A percentile compares a stretch with the other conserved stretches of the same genome.
Conservation (phyloP, 1,140 invertebrate genomes). For the Drosophila truncata region DNA sequence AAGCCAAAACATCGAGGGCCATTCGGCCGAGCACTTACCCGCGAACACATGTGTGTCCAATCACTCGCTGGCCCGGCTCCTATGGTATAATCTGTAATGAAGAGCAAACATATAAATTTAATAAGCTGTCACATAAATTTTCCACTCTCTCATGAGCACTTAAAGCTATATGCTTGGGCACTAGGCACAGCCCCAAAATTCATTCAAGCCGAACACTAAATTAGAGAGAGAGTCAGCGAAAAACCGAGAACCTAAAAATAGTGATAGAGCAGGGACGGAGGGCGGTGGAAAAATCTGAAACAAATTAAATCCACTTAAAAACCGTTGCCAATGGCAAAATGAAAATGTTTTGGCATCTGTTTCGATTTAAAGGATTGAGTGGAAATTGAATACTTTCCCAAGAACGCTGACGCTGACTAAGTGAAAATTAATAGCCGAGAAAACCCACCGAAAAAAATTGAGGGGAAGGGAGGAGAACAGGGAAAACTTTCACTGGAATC, state of each 20-base stretch:
- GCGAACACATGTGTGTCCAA: conserved; percentile 66
- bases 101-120: conserved; percentile 79
- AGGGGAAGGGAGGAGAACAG: conserved; percentile 2
- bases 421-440: conserved; percentile 73
- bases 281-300: conserved; percentile 17
- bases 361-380: conserved; percentile 77
- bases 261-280: background rate
- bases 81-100: conserved; percentile 74
- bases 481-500: conserved; percentile 73
- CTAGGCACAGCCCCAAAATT: conserved; percentile 25
- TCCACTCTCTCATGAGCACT: conserved; percentile 60
- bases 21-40: conserved; percentile 54
- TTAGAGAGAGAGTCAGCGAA: conserved; percentile 43
- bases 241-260: conserved; percentile 67
- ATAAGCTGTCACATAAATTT: conserved; percentile 79
- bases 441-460: conserved; percentile 5
- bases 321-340: conserved; percentile 44
- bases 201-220: conserved; percentile 56
- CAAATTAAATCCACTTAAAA: conserved; percentile 59
- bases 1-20: conserved; percentile 24
- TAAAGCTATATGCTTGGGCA: conserved; percentile 43
- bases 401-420: conserved; percentile 66
- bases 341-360: conserved; percentile 79
- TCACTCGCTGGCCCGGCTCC: conserved; percentile 46
- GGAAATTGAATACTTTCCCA: conserved; percentile 66